Evolutionary conservation across 1,140 invertebrate genomes (phyloP), one percentile per base, ranked within the genome.

Genomic region (Saccostrea cuccullata): DNA sequence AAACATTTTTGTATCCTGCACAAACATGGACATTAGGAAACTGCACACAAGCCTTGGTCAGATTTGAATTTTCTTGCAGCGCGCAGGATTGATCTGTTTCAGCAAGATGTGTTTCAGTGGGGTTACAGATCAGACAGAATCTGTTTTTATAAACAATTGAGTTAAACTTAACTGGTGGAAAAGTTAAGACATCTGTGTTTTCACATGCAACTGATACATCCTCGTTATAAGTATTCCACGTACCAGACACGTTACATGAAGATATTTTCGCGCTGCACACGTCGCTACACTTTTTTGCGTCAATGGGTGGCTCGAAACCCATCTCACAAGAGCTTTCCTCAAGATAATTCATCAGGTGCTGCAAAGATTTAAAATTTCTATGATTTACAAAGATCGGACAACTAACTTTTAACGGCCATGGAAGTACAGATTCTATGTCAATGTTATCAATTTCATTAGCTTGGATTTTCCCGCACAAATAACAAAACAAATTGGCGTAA

Each of bases 81-180:
- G 23, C 11, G 60, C 60, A 67, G 60, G 60, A n/a, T n/a, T 67
- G 60, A 5, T 67, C 20, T 67, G 60, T 67, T 20, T 67, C 15
- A n/a, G 23, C 8, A 20, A n/a, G 60, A 17, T 30, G 17, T 64
- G 15, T 30, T 4, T 77, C 26, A 36, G 4, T 12, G 0, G 70
- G 70, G 30, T 77, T 77, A 30, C 70, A 77, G 30, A 77, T 77
- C 26, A 30, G 13, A 77, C 70, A 77, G 26, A 36, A 77, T 36
- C 26, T 77, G 26, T 77, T 77, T 77, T 77, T 77, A 77, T 36
- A 77, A 26, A 26, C 1, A 30, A 15, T 77, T 26, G 13, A 4
- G 13, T 36, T 13, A 9, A 17, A 11, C 23, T 77, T 1, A 26
- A 77, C 70, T 4, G 70, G 26, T 13, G 26, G 26, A 77, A 77